Evolutionary conservation across 2,888 invertebrate genomes (phyloP).

Genomic region (Gonocerus acuteangulatus): DNA sequence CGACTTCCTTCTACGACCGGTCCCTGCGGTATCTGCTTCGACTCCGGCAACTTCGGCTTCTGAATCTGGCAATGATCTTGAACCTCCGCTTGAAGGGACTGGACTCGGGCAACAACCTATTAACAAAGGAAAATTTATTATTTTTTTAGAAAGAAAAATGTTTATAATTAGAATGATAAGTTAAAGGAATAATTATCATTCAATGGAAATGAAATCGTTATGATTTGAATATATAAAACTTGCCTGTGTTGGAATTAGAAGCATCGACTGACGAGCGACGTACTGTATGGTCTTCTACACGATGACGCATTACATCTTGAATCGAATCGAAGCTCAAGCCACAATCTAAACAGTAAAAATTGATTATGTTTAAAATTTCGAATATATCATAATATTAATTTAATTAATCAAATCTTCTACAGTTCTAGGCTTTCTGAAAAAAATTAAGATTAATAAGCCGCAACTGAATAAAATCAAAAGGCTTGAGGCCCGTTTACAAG

Average conservation of each 20-base stretch:
- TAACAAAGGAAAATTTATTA: not conserved
- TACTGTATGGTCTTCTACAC: constrained; percentile 33
- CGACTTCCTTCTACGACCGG: not conserved
- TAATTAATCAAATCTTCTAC: not conserved
- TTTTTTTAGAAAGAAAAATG: not conserved
- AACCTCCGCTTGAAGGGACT: constrained; percentile 14
- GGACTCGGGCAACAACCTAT: constrained; percentile 15
- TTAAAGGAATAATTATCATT: not conserved
- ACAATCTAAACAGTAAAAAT: constrained; percentile 35
- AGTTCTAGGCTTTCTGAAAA: no score
- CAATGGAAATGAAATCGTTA: no score
- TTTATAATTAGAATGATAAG: not conserved
- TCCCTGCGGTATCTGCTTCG: not conserved
- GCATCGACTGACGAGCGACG: constrained; percentile 21
- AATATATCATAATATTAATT: not conserved
- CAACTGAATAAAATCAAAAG: not conserved
- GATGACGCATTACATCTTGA: constrained; percentile 36
- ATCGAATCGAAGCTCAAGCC: constrained; percentile 37
- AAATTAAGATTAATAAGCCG: not conserved
- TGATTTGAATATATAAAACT: no score
- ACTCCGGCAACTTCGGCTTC: not conserved
- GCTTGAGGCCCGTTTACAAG: not conserved
- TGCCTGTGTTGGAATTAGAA: not conserved
- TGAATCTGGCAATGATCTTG: constrained; percentile 6
- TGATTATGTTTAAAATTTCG: not conserved